phyloP scores from a whole-genome alignment of 2,113 vertebrate species.

The Girardinichthys multiradiatus region DNA sequence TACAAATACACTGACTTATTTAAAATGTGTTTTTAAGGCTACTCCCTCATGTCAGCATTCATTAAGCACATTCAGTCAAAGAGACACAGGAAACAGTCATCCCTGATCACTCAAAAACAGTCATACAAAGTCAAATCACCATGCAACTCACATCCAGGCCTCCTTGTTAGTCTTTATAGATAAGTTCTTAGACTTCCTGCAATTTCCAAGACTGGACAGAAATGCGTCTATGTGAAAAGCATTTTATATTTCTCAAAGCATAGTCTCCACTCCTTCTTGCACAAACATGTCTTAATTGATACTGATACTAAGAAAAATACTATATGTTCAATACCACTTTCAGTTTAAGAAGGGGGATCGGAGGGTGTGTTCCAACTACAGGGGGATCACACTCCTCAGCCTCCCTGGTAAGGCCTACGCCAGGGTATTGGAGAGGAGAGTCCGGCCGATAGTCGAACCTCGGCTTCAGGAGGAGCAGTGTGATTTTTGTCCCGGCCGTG shows the following conservation, averaged over 20 bases:
- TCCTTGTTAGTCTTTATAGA: neutral
- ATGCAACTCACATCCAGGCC: neutral
- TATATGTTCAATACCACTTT: no score
- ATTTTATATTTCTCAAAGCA: neutral
- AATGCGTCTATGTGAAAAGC: neutral
- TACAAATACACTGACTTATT: neutral
- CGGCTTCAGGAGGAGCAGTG: no score
- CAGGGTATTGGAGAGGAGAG: no score
- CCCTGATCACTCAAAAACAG: neutral
- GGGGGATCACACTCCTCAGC: no score
- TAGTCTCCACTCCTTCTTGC: neutral
- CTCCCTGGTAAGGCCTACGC: no score
- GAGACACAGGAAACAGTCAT: neutral
- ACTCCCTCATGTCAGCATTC: conserved; percentile 1
- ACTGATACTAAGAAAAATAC: no score
- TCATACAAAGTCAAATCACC: neutral
- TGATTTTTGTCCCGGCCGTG: no score
- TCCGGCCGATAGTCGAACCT: no score
- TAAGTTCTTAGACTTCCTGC: neutral
- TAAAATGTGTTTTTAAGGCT: neutral
- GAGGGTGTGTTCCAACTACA: no score
- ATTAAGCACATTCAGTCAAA: neutral
- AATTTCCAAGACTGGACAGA: neutral
- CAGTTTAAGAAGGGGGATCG: no score
- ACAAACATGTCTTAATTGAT: no score